These are phyloP conservation scores for Listrodromus nycthemerus DNA, from an alignment of 2,888 invertebrate genomes.

Conservation along the genomic window DNA sequence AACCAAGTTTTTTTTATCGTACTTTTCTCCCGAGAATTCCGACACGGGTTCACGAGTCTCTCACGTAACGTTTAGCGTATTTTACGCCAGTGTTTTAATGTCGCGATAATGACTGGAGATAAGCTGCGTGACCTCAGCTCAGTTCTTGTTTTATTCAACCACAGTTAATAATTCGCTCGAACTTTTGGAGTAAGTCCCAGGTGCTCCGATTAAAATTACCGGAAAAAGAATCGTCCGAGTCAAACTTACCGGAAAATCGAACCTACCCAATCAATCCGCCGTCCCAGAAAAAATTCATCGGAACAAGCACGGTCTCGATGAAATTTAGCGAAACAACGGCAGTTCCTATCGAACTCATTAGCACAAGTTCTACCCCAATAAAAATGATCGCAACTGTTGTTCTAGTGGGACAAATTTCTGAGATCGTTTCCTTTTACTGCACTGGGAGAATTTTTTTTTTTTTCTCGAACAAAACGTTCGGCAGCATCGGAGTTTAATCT, in stretches of 20 bases:
- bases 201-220: conserved; percentile 45
- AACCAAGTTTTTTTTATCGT: neutral
- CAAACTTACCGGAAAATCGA: too few species aligned
- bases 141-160: conserved; percentile 28
- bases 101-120: conserved; percentile 62
- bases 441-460: neutral
- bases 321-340: too few species aligned
- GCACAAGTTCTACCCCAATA: too few species aligned
- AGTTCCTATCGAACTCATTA: too few species aligned
- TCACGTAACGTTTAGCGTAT: conserved; percentile 48
- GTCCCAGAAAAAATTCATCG: too few species aligned
- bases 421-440: neutral
- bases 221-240: neutral
- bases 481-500: conserved; percentile 41
- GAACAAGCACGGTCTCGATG: too few species aligned
- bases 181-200: conserved; percentile 51
- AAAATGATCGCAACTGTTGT: too few species aligned
- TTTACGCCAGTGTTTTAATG: conserved; percentile 57
- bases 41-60: conserved; percentile 47
- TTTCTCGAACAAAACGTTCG: neutral
- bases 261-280: too few species aligned
- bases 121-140: conserved; percentile 57
- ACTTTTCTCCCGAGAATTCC: neutral
- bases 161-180: conserved; percentile 31
- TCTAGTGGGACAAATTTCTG: too few species aligned